Evolutionary conservation across 1,140 invertebrate species (phyloP), one percentile per base, ranked within the genome.

Genomic region (Cydia fagiglandana): DNA sequence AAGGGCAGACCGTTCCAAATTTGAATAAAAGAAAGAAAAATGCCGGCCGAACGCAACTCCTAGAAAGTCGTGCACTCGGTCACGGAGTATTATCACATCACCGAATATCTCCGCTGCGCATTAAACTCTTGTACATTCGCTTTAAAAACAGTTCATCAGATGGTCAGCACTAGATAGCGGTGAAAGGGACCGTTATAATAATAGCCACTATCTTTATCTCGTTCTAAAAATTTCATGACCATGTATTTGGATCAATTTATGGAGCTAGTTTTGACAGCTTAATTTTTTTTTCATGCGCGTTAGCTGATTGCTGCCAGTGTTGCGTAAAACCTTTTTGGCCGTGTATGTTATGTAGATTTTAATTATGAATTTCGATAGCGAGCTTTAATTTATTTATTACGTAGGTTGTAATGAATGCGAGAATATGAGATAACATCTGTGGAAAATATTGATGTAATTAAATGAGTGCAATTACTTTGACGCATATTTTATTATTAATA

Each of bases 151-250:
- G 88, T 89, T 85, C 87, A 84, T 83, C 84, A 80, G 91, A 91
- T 91, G 88, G 85, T 87, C 86, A 90, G 85, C 76, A 66, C 17
- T 64, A 88, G 91, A 92, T 92, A 91, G 86, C 89, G 88, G 89
- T 91, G 89, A 92, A 91, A 92, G 89, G 88, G 75, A 88, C 89
- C 89, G 91, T 91, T 92, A 91, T 77, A 83, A 85, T 91, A 86
- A 89, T 88, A 84, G 86, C 85, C 84, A 80, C 84, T 87, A 82
- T 80, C 83, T 83, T 81, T 81, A 80, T 77, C 82, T 81, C 80
- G 82, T 81, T 85, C 81, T 79, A 78, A 79, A 78, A 73, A 79
- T 80, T 78, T 75, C 53, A 75, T 79, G 76, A 75, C 76, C 77
- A 80, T 80, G 73, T 82, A 81, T 84, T 79, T 78, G 81, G 78